Evolutionary conservation across 2,888 invertebrate genomes (phyloP), one percentile per base, ranked within the genome.

Genomic region (Achlya flavicornis): DNA sequence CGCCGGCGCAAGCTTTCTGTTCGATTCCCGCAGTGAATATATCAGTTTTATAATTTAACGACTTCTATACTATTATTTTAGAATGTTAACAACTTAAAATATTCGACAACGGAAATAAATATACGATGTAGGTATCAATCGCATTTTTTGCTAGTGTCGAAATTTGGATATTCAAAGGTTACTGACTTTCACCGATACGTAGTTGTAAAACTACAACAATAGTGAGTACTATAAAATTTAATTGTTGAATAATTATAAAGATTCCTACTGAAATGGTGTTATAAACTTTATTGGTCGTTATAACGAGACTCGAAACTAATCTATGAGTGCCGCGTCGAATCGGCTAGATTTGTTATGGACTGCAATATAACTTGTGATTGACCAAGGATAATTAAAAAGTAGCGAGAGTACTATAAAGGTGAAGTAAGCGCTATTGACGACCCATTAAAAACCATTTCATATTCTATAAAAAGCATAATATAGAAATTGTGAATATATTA

Each of bases 201-300:
- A 72, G 70, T 75, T 75, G 74, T 85, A 80, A 83, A 86, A 80
- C 80, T 74, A 71, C 80, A 81, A 81, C 78, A 85, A 82, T 83
- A 73, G 81, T 78, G 76, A 76, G 77, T 79, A 79, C 75, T 78
- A 83, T 87, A 87, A 87, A 84, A 73, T 84, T 90, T 90, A 86
- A 91, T 87, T 75, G 81, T 75, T 76, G 72, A 74, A 84, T 89
- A 87, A 91, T 90, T 90, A 86, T 83, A 77, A 75, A 81, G 86
- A 88, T 90, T 90, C 88, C 91, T 92, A 92, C 91, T 83, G 90
- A 86, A 91, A 86, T 90, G 85, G 90, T 89, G 89, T 90, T 87
- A 88, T 91, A 88, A 91, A 92, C 73, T 91, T 91, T 91, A 91
- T 91, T 88, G 91, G 83, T 89, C 88, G 88, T 89, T 89, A 86